Conservation (phyloP, 2,888 invertebrate species). For the Epirrita christyi region DNA sequence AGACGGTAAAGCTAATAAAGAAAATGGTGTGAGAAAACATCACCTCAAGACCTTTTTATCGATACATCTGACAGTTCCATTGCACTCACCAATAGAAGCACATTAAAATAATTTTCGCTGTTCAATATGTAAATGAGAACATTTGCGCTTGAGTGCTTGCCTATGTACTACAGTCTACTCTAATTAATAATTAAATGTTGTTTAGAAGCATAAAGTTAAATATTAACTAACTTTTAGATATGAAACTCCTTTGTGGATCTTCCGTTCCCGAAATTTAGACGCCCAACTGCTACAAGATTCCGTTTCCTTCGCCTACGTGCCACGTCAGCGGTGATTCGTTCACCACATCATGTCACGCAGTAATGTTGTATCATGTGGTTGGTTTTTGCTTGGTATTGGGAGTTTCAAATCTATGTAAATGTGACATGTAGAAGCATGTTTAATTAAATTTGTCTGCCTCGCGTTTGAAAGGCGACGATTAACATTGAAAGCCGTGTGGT, state of each 20-base stretch:
- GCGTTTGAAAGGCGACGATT: slow-evolving; percentile 72
- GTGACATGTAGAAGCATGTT: slow-evolving; percentile 69
- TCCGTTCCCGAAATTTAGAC: background rate
- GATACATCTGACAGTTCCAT: too few relatives aligned
- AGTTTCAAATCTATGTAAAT: slow-evolving; percentile 40
- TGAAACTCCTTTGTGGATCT: background rate
- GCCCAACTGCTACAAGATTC: too few relatives aligned
- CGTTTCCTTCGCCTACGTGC: too few relatives aligned
- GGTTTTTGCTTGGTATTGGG: background rate
- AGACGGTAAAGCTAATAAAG: too few relatives aligned
- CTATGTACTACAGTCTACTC: background rate
- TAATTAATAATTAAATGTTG: background rate
- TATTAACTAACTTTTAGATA: background rate
- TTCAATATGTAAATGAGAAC: background rate
- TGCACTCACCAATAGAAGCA: background rate
- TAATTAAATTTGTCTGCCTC: slow-evolving; percentile 74
- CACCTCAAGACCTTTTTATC: too few relatives aligned
- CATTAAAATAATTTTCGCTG: background rate
- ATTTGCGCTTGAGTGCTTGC: background rate
- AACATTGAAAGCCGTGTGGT: slow-evolving; percentile 61
- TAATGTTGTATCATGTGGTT: background rate
- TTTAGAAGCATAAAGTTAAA: background rate
- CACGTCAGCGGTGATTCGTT: too few relatives aligned
- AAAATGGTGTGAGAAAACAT: too few relatives aligned
- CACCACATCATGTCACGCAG: too few relatives aligned